Evolutionary conservation across 2,113 vertebrate genomes (phyloP), one percentile per base, ranked within the genome.

Genomic region (Tylochromis polylepis): DNA sequence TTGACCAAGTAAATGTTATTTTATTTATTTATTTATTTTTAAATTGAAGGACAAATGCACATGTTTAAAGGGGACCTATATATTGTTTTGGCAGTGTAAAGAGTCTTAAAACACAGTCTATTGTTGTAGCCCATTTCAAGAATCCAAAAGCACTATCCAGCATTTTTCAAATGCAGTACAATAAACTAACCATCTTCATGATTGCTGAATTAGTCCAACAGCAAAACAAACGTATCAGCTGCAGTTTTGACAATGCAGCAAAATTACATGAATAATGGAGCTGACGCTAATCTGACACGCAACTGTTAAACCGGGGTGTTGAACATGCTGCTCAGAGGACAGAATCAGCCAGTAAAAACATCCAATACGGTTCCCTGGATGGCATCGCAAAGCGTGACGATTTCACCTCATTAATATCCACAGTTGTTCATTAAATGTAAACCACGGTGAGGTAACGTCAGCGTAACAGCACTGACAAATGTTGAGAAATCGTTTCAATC

Each of bases 211-310:
- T 70, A 70, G 2, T 16, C 15, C 36, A 70, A 16, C 36, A 43
- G 0, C 62, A 0, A 43, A 70, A 43, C 65, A 43, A 43, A 70
- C 12, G 0, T 43, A 70, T 70, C 2, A 0, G 38, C n/a, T 24
- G 12, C 12, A 43, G 65, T 10, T 70, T 24, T 22, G 12, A 43
- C 38, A 43, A 43, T 43, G 65, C 24, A 43, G 65, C 8, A 43
- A 38, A 41, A 24, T 43, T 43, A 43, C 65, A 43, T 0, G 0
- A 70, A 43, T 70, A 43, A 6, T 36, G 3, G 5, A 70, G 65
- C n/a, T 16, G 36, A 70, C 12, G 1, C 65, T 24, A 70, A 70
- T 70, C 65, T 70, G 65, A 70, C 65, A 70, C 8, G 8, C 16
- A 16, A 70, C 41, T 43, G 38, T 10, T 43, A 24, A 43, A 70